Percentiles rank a stretch among this genome's conserved stretches.
Conservation (phyloP, 2,113 vertebrate genomes). For the Pluvianellus socialis region DNA sequence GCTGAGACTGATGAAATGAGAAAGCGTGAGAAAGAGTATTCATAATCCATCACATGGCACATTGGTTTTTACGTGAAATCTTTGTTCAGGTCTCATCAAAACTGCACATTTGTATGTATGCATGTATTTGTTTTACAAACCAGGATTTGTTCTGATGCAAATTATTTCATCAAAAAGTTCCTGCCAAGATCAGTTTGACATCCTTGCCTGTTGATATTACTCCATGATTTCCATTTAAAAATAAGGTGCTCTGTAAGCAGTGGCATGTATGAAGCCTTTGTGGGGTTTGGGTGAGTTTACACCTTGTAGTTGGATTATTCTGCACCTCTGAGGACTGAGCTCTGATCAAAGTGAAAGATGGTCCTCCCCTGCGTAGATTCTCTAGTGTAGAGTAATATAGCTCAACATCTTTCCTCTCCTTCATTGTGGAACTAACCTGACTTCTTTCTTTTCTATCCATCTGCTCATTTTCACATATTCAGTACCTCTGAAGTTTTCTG, state of each 20-base stretch:
- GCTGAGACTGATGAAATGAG: background rate
- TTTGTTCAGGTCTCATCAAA: background rate
- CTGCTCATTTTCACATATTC: background rate
- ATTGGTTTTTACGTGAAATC: background rate
- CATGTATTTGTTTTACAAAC: background rate
- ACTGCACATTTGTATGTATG: fast-evolving
- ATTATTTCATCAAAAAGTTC: background rate
- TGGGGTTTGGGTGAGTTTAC: background rate
- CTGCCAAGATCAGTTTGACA: background rate
- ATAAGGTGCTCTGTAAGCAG: background rate
- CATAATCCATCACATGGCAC: background rate
- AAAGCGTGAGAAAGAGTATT: background rate
- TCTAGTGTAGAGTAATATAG: background rate
- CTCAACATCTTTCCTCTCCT: background rate
- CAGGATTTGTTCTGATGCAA: background rate
- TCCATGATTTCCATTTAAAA: background rate
- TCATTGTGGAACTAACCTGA: background rate
- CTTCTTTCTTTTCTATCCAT: background rate
- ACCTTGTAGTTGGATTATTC: background rate
- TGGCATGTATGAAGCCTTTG: background rate
- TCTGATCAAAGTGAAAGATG: background rate
- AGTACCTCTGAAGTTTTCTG: background rate
- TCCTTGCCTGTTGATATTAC: background rate
- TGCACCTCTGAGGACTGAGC: background rate
- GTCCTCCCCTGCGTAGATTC: background rate